A percentile compares a stretch with the other conserved stretches of the same genome.
Conservation (phyloP, 2,888 invertebrate genomes). For the Parnassius apollo region DNA sequence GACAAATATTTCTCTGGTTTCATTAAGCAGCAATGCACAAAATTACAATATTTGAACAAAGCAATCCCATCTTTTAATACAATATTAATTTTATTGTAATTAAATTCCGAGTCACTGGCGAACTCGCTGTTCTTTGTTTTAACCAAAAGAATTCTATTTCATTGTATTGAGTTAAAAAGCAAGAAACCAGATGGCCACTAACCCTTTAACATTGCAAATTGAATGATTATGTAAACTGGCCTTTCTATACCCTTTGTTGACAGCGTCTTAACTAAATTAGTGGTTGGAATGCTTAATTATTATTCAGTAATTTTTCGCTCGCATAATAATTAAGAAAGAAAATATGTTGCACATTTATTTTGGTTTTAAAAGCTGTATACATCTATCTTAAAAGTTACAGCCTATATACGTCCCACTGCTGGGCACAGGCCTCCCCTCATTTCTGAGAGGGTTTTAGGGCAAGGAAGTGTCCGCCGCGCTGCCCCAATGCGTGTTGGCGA, state of each 20-base stretch:
- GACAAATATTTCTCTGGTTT: neutral
- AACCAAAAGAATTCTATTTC: conserved; percentile 34
- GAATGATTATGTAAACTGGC: conserved; percentile 75
- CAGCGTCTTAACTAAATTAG: conserved; percentile 47
- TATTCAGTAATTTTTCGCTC: conserved; percentile 49
- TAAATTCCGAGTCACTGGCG: conserved; percentile 34
- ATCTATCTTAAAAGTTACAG: too few species aligned
- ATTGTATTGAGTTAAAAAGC: conserved; percentile 41
- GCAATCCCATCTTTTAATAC: conserved; percentile 1
- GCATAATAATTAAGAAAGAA: conserved; percentile 31
- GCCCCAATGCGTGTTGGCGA: too few species aligned
- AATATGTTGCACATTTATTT: too few species aligned
- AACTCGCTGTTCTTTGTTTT: conserved; percentile 29
- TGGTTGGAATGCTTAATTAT: conserved; percentile 26
- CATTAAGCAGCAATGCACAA: neutral
- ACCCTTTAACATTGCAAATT: conserved; percentile 77
- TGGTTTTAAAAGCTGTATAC: too few species aligned
- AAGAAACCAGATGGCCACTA: conserved; percentile 51
- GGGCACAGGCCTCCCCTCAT: too few species aligned
- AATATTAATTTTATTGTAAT: conserved; percentile 41
- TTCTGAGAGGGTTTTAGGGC: too few species aligned
- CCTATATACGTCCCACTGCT: too few species aligned
- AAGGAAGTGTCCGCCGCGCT: too few species aligned
- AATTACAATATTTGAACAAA: neutral
- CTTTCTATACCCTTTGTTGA: conserved; percentile 61